A percentile compares a stretch with the other conserved stretches of the same genome.
Conservation (phyloP, 53 echinoderm and acorn worm genomes). For the Hippasteria phrygiana region DNA sequence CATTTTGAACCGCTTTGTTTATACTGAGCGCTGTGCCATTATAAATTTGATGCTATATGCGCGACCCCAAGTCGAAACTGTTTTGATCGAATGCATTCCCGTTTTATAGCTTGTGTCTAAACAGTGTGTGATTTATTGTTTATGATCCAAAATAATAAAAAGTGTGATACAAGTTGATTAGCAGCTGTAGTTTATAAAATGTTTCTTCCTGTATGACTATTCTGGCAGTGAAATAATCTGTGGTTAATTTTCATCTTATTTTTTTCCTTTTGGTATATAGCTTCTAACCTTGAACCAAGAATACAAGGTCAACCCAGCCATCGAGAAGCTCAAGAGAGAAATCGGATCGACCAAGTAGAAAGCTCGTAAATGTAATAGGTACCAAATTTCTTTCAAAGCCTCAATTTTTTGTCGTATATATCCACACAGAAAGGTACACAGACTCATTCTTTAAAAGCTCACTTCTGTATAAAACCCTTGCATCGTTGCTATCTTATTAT, state of each 20-base stretch:
- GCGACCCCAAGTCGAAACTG: too few species aligned
- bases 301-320: constrained; percentile 63
- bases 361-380: background rate
- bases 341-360: constrained; percentile 52
- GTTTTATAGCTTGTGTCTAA: background rate
- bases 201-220: background rate
- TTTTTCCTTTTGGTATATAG: background rate
- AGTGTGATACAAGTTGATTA: too few species aligned
- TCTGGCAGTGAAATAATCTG: background rate
- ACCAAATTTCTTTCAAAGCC: background rate
- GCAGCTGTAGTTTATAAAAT: too few species aligned
- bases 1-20: constrained; percentile 11
- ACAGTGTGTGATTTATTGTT: background rate
- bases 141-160: too few species aligned
- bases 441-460: too few species aligned
- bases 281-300: constrained; percentile 54
- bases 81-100: too few species aligned
- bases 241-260: background rate
- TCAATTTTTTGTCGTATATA: too few species aligned
- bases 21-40: too few species aligned
- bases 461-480: too few species aligned
- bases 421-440: too few species aligned
- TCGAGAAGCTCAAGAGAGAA: constrained; percentile 64
- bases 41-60: too few species aligned
- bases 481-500: too few species aligned